Evolutionary conservation across 1,140 invertebrate species (phyloP), one percentile per base, ranked within the genome.

Genomic region (Bombus pyrosoma): DNA sequence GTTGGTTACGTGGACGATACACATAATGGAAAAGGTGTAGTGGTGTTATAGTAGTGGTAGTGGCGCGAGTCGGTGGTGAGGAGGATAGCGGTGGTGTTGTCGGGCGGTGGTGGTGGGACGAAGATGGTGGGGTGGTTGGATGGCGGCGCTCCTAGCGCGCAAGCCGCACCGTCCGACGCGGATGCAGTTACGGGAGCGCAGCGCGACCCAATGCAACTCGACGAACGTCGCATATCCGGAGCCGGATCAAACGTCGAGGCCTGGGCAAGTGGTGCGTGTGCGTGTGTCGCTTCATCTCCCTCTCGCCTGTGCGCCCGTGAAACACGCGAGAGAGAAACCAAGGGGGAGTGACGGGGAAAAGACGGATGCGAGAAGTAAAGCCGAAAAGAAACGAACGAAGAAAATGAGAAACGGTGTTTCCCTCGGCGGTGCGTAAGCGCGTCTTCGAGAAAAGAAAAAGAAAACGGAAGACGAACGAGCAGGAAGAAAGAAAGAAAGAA

Each of bases 131-230:
- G 92, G 87, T 91, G 87, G 73, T 91, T 91, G 91, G 93, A 92
- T 94, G 93, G 93, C 93, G 93, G 92, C 93, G 94, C 93, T 94
- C 89, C 90, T 92, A 93, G 94, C 93, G 94, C 94, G 93, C 92
- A 93, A 92, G 94, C 92, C 93, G 93, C 90, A 88, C 92, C 91
- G 89, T 89, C 87, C 79, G 93, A 94, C 94, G 93, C 93, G 94
- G 94, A 95, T 95, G 94, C 95, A 95, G 95, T 95, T 95, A 95
- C 95, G 95, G 94, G 94, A 95, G 95, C 94, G 95, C 95, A 95
- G 94, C 94, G 95, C 94, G 95, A 95, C 94, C 93, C 93, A 94
- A 94, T 94, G 93, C 94, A 95, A 93, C 93, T 93, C 93, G 89
- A 91, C 91, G 92, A 93, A 94, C 93, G 89, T 90, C 86, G 94